phyloP scores from a whole-genome alignment of 2,113 vertebrate species.

The Sterrhoptilus dennistouni region DNA sequence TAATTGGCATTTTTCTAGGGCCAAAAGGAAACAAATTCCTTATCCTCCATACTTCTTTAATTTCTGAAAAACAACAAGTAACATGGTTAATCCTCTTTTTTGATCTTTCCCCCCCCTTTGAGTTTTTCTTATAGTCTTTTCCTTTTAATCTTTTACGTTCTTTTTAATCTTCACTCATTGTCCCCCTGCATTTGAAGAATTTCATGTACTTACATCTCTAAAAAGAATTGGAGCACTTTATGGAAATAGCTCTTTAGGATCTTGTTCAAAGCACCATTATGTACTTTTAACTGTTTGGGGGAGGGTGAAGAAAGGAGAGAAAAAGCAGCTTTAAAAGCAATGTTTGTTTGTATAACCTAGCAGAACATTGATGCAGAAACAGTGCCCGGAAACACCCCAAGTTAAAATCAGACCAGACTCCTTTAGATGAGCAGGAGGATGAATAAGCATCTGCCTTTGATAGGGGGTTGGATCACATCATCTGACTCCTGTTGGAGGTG shows the following conservation, averaged over 20 bases:
- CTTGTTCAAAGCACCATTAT: constrained; percentile 75
- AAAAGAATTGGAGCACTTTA: constrained; percentile 69
- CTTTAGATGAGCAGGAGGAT: background rate
- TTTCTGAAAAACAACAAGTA: constrained; percentile 83
- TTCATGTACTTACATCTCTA: constrained; percentile 70
- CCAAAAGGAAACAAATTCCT: constrained; percentile 84
- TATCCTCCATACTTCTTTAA: constrained; percentile 84
- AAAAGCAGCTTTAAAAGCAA: constrained; percentile 66
- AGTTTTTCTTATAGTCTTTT: constrained; percentile 78
- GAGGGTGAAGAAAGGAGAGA: background rate
- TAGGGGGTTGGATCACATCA: background rate
- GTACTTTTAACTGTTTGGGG: constrained; percentile 54
- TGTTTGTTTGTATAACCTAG: constrained; percentile 52
- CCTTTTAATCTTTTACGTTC: constrained; percentile 84
- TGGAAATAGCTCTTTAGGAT: constrained; percentile 71
- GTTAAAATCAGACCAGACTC: background rate
- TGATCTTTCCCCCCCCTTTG: constrained; percentile 76
- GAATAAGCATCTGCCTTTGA: background rate
- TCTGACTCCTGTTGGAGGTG: background rate
- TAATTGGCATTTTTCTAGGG: constrained; percentile 85
- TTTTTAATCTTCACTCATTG: constrained; percentile 82
- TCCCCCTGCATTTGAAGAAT: constrained; percentile 71
- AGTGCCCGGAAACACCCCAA: background rate
- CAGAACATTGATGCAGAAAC: background rate
- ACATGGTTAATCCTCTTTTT: constrained; percentile 84